Evolutionary conservation across 2,797 vertebrate genomes (phyloP).

Genomic region (Erethizon dorsatum): DNA sequence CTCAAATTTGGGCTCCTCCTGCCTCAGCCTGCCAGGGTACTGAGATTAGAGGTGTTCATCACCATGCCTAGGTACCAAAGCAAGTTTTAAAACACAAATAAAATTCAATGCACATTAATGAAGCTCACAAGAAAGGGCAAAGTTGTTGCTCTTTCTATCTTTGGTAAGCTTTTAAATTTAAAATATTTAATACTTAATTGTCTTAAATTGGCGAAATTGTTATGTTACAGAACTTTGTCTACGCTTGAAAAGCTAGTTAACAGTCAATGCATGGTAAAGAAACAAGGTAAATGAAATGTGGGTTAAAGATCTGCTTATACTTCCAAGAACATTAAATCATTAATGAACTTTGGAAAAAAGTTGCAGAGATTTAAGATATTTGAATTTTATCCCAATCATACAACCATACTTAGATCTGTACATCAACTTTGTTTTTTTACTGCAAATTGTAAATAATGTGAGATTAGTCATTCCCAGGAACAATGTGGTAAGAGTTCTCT

Average conservation of each 20-base stretch:
- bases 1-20: neutral
- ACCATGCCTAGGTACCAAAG: neutral
- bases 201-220: conserved; percentile 63
- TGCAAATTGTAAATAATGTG: conserved; percentile 31
- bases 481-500: neutral
- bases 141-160: neutral
- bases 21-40: neutral
- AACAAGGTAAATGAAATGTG: neutral
- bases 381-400: neutral
- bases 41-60: neutral
- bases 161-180: conserved; percentile 61
- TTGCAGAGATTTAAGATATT: neutral
- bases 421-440: neutral
- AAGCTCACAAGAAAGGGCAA: neutral
- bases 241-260: neutral
- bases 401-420: neutral
- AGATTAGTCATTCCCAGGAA: conserved; percentile 47
- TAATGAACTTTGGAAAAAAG: neutral
- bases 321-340: conserved; percentile 72
- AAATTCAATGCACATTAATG: neutral
- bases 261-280: neutral
- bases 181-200: conserved; percentile 58
- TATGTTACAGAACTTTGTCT: conserved; percentile 39
- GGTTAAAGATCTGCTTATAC: conserved; percentile 11
- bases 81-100: conserved; percentile 27